Conservation (phyloP, 2,113 vertebrate genomes). For the Raja brachyura region DNA sequence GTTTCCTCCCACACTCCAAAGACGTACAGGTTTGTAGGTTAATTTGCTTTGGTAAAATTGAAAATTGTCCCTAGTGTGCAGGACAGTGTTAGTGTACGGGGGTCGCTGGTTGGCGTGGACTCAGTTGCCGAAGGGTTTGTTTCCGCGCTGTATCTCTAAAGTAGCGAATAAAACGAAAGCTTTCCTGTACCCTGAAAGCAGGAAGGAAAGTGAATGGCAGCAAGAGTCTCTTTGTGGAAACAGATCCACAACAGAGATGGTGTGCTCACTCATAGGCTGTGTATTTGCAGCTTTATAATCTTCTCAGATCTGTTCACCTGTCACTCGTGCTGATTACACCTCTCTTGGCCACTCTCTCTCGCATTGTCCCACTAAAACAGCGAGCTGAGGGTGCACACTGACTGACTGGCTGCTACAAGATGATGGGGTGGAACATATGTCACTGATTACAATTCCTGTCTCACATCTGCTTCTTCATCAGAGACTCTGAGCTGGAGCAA, state of each 20-base stretch:
- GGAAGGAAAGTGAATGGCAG: background rate
- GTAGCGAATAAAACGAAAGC: too few species aligned
- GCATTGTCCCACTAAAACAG: background rate
- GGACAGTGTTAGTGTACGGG: too few species aligned
- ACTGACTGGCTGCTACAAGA: background rate
- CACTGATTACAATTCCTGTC: background rate
- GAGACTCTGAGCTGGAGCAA: background rate
- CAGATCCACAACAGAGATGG: background rate
- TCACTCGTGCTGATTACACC: background rate
- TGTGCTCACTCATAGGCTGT: background rate
- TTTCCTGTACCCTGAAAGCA: background rate
- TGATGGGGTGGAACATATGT: background rate
- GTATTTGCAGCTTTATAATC: background rate
- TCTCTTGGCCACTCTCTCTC: background rate
- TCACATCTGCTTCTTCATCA: constrained; percentile 26
- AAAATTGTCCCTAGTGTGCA: too few species aligned
- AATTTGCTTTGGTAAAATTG: too few species aligned
- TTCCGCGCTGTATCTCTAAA: too few species aligned
- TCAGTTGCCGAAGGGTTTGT: too few species aligned
- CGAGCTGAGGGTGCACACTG: background rate
- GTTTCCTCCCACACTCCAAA: too few species aligned
- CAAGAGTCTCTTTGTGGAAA: background rate
- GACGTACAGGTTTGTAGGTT: too few species aligned
- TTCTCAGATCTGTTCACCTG: background rate
- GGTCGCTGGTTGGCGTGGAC: too few species aligned